These are phyloP conservation scores for Bugula neritina DNA, from an alignment of 2,888 invertebrate genomes.

Conservation along the genomic window DNA sequence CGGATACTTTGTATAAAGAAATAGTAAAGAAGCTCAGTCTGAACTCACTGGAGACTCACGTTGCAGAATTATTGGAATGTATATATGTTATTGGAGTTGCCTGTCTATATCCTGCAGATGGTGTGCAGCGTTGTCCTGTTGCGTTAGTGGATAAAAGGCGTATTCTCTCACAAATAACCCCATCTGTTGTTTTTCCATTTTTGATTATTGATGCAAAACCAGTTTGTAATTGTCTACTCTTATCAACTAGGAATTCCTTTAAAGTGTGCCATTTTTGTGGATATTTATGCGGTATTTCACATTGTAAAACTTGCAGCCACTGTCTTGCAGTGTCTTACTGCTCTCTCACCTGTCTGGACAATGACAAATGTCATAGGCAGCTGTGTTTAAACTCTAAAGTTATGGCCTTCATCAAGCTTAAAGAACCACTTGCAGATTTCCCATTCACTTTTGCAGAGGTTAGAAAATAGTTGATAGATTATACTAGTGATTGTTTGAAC, in stretches of 20 bases:
- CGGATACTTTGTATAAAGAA: too few relatives aligned
- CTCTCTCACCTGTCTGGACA: background rate
- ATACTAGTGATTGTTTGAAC: too few relatives aligned
- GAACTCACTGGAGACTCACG: too few relatives aligned
- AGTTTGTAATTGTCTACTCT: background rate
- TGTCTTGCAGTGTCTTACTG: background rate
- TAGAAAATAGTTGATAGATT: too few relatives aligned
- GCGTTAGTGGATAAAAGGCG: too few relatives aligned
- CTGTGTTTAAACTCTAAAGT: background rate
- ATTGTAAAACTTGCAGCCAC: background rate
- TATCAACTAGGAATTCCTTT: background rate
- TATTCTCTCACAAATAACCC: too few relatives aligned
- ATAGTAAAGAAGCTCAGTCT: too few relatives aligned
- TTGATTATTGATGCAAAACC: background rate
- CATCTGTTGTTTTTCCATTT: too few relatives aligned
- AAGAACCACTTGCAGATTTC: background rate
- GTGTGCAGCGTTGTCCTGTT: too few relatives aligned
- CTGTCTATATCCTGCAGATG: too few relatives aligned
- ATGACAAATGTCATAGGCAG: background rate
- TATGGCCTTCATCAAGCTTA: background rate
- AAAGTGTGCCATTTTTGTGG: background rate
- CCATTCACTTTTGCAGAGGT: slow-evolving; percentile 8
- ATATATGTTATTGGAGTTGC: too few relatives aligned
- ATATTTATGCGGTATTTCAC: background rate
- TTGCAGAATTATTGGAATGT: too few relatives aligned